These are phyloP conservation scores for Zaprionus tsacasi DNA, from an alignment of 1,140 invertebrate species.

Conservation along the genomic window DNA sequence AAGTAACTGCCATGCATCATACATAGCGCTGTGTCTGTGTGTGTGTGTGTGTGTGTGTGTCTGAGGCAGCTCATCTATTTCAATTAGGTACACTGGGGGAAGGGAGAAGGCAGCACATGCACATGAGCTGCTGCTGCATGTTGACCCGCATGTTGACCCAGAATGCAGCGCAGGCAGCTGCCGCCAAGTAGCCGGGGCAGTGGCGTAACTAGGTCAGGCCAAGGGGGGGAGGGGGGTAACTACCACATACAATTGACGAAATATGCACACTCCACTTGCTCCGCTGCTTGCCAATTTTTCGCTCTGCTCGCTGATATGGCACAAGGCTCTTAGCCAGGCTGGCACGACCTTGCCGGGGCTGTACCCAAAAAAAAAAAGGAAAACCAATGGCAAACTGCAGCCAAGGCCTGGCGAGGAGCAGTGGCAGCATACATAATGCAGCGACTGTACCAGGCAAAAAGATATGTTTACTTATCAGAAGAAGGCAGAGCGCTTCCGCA, in stretches of 20 bases:
- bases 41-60: constrained; percentile 23
- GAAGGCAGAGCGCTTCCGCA: constrained; percentile 8
- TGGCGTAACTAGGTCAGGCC: constrained; percentile 41
- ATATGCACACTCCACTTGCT: constrained; percentile 11
- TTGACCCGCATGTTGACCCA: constrained; percentile 73
- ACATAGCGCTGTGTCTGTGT: constrained; percentile 7
- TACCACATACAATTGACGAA: constrained; percentile 32
- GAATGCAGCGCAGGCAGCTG: constrained; percentile 49
- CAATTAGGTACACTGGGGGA: constrained; percentile 59
- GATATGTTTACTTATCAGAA: constrained; percentile 62
- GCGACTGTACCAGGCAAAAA: constrained; percentile 74
- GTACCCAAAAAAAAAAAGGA: constrained; percentile 45
- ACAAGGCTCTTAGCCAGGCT: constrained; percentile 44
- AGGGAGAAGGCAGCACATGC: background rate
- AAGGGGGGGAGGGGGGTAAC: background rate
- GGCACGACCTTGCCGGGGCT: constrained; percentile 63
- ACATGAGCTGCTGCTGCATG: background rate
- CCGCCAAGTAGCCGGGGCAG: constrained; percentile 12
- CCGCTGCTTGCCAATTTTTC: constrained; percentile 11
- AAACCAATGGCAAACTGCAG: constrained; percentile 42
- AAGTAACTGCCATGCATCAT: constrained; percentile 30
- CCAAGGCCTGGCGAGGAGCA: constrained; percentile 49
- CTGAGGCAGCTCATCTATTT: constrained; percentile 69
- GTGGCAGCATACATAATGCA: constrained; percentile 59
- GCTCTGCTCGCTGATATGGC: constrained; percentile 37